Conservation (phyloP, 1,140 invertebrate genomes). For the Drosophila subpulchrella region DNA sequence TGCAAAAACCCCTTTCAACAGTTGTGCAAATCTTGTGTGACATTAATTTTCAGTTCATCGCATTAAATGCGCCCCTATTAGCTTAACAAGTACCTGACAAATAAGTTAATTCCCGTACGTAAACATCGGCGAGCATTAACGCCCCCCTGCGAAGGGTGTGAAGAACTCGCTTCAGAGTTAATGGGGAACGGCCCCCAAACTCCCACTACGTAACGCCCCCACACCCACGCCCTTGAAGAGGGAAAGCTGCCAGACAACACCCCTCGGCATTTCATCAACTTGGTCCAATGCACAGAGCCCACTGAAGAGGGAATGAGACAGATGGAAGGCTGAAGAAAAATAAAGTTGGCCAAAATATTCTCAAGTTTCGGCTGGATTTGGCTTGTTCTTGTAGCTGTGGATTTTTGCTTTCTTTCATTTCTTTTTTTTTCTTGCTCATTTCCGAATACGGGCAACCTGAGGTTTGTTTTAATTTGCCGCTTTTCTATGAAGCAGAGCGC, state of each 20-base stretch:
- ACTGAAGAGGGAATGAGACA: not conserved
- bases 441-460: slow-evolving; percentile 81
- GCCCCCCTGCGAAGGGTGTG: slow-evolving; percentile 23
- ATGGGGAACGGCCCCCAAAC: slow-evolving; percentile 18
- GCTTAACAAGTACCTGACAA: slow-evolving; percentile 82
- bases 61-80: slow-evolving; percentile 80
- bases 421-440: slow-evolving; percentile 67
- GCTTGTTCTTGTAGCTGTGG: slow-evolving; percentile 29
- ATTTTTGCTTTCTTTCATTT: not conserved
- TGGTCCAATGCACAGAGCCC: slow-evolving; percentile 44
- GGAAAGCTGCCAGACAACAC: slow-evolving; percentile 39
- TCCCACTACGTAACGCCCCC: not conserved
- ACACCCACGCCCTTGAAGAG: slow-evolving; percentile 1
- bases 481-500: slow-evolving; percentile 62
- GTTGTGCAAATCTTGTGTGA: slow-evolving; percentile 38
- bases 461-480: slow-evolving; percentile 82
- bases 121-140: slow-evolving; percentile 78
- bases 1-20: not conserved
- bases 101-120: slow-evolving; percentile 79
- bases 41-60: slow-evolving; percentile 75
- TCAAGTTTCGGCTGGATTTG: slow-evolving; percentile 51
- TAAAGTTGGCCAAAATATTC: slow-evolving; percentile 50
- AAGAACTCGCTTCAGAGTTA: slow-evolving; percentile 24
- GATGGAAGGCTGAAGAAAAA: slow-evolving; percentile 5
- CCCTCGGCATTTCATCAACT: slow-evolving; percentile 56